These are phyloP conservation scores for Rhinoraja longicauda DNA, from an alignment of 2,797 vertebrate genomes.

Conservation along the genomic window DNA sequence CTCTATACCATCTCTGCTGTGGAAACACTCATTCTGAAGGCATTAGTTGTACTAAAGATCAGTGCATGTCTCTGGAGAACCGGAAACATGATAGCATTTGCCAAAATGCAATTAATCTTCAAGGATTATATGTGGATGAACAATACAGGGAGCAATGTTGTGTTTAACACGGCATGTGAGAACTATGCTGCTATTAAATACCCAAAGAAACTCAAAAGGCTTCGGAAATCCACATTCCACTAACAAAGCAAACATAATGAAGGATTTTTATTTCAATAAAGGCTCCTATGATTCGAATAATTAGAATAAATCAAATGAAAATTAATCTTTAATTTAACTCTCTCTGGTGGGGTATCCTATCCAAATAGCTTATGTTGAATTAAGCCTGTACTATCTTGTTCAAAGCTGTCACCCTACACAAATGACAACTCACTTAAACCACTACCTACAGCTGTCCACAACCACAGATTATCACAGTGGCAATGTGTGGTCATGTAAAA, in stretches of 20 bases:
- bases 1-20: neutral
- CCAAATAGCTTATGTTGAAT: neutral
- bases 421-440: neutral
- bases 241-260: neutral
- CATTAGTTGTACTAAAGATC: neutral
- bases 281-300: neutral
- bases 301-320: neutral
- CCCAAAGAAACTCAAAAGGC: neutral
- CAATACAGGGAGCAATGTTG: neutral
- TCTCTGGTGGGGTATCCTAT: neutral
- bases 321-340: slow-evolving; percentile 3
- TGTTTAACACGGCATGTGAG: neutral
- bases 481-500: neutral
- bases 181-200: neutral
- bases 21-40: neutral
- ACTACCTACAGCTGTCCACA: neutral
- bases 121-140: neutral
- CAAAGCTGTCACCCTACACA: neutral
- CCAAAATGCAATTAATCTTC: slow-evolving; percentile 29
- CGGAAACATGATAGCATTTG: slow-evolving; percentile 3
- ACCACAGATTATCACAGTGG: neutral
- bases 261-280: neutral
- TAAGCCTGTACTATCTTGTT: neutral
- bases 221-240: neutral
- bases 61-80: neutral